Evolutionary conservation across 1,140 invertebrate species (phyloP), one percentile per base, ranked within the genome.

Genomic region (Sitophilus oryzae): DNA sequence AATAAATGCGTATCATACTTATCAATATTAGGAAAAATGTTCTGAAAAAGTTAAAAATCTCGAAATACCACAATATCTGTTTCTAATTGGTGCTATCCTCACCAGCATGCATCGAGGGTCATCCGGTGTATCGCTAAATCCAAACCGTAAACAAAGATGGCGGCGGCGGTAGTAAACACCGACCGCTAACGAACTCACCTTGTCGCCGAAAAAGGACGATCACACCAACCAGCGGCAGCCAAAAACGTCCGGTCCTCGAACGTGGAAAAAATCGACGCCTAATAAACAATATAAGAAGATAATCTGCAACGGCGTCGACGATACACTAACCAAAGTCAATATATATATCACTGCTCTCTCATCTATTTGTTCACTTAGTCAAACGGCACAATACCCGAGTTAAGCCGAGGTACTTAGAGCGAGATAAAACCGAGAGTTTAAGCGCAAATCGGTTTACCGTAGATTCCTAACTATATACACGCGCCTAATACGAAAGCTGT

Each of bases 401-500:
- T 70, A 71, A 70, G 68, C 69, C 66, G 55, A 48, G 61, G 69
- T 71, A 71, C 69, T 71, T 71, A 71, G 66, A 67, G 69, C 64
- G 55, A 71, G 69, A 71, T 71, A 71, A 71, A 71, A 70, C 68
- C 67, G 65, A 52, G 69, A 71, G 69, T 71, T 71, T 71, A 70
- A 62, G 67, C 69, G 68, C 65, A 71, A 71, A 71, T 71, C 69
- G 69, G 69, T 71, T 71, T 71, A 71, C 68, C 69, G 69, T 70
- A 67, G 69, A 71, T 71, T 71, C 68, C 69, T 70, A 71, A 71
- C 69, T 71, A 71, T 71, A 71, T 71, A 71, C 69, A 71, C 69
- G 69, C 68, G 65, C 61, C 69, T 71, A 71, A 71, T 71, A 71
- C 69, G 69, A 70, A 71, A 70, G 68, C 69, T 70, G 69, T 71